These are phyloP conservation scores for Mantis religiosa DNA, from an alignment of 2,888 invertebrate species.

Conservation along the genomic window DNA sequence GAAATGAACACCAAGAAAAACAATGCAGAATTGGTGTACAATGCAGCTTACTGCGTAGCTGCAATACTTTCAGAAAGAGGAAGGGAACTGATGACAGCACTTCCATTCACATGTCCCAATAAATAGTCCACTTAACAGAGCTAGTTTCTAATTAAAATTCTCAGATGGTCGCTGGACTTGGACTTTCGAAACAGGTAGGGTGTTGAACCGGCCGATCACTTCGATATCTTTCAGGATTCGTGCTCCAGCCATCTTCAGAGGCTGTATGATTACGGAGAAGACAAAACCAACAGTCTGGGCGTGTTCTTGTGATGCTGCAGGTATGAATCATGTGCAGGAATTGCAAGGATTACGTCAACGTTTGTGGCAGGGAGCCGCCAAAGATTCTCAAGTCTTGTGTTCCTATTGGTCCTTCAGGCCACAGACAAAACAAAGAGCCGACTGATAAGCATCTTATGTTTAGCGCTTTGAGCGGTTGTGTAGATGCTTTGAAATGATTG, in stretches of 20 bases:
- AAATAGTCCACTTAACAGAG: too few species aligned
- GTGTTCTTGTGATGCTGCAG: not conserved
- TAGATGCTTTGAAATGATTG: not conserved
- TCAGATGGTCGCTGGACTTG: too few species aligned
- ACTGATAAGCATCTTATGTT: not conserved
- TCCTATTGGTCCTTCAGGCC: not conserved
- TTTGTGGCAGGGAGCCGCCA: not conserved
- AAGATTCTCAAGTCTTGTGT: not conserved
- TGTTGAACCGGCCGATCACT: too few species aligned
- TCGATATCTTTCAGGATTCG: not conserved
- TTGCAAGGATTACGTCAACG: not conserved
- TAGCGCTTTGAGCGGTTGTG: not conserved
- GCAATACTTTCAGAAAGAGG: too few species aligned
- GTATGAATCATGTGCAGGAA: not conserved
- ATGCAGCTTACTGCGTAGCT: too few species aligned
- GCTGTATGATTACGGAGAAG: not conserved
- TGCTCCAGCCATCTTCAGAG: not conserved
- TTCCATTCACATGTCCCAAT: too few species aligned
- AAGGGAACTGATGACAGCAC: too few species aligned
- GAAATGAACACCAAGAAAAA: too few species aligned
- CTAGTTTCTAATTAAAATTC: too few species aligned
- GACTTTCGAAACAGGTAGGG: too few species aligned
- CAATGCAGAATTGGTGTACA: too few species aligned
- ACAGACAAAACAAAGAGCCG: not conserved
- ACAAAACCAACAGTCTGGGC: not conserved